phyloP scores from a whole-genome alignment of 2,113 vertebrate species.

The Anarhynchus alexandrinus region DNA sequence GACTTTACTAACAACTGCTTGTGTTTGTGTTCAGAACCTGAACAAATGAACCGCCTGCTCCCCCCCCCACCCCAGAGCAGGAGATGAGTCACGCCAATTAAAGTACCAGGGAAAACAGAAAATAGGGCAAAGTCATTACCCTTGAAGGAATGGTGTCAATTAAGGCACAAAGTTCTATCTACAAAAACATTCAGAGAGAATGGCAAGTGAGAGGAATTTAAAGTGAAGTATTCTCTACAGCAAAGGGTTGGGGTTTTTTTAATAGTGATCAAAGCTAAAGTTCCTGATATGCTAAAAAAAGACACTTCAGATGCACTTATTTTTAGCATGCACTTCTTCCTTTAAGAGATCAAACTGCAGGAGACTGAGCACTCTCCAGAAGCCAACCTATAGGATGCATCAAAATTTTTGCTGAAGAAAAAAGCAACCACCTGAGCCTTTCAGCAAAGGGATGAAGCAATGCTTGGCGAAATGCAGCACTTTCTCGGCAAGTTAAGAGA shows the following conservation, averaged over 20 bases:
- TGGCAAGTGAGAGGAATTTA: background rate
- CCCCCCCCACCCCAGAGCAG: background rate
- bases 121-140: conserved; percentile 10
- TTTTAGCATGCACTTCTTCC: background rate
- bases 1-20: background rate
- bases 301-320: background rate
- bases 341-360: background rate
- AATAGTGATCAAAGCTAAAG: conserved; percentile 33
- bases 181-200: background rate
- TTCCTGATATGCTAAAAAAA: background rate
- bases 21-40: background rate
- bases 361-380: background rate
- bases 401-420: background rate
- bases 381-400: background rate
- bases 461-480: background rate
- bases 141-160: conserved; percentile 20
- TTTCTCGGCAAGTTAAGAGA: background rate
- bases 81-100: background rate
- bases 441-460: background rate
- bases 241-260: background rate
- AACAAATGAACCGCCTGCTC: background rate
- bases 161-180: background rate
- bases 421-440: background rate
- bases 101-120: background rate
- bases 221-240: background rate